phyloP scores from a whole-genome alignment of 2,113 vertebrate genomes.

The Pachypanchax playfairii region DNA sequence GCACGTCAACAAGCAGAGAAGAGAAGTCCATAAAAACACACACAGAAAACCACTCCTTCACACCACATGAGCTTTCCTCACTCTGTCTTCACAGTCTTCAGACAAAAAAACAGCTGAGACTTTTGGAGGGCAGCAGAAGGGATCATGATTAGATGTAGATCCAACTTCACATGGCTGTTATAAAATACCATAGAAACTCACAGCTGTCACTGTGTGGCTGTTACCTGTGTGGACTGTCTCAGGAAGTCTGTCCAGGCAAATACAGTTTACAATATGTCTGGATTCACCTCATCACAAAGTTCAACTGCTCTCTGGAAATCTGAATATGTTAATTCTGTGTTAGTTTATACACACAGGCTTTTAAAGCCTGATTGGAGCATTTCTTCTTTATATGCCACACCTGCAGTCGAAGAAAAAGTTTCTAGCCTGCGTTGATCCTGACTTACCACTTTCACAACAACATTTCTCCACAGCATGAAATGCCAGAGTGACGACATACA shows the following conservation, averaged over 20 bases:
- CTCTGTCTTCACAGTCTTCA: constrained; percentile 14
- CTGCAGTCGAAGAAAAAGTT: too few species aligned
- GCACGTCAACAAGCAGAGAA: constrained; percentile 28
- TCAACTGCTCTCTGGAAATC: too few species aligned
- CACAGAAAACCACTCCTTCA: constrained; percentile 25
- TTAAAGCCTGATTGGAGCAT: too few species aligned
- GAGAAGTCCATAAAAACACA: constrained; percentile 9
- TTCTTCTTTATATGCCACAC: too few species aligned
- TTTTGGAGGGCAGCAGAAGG: background rate
- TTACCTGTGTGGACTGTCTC: too few species aligned
- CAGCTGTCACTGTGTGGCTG: too few species aligned
- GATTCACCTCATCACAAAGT: too few species aligned
- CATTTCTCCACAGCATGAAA: background rate
- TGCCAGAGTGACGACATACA: background rate
- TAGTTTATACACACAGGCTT: background rate
- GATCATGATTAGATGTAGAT: constrained; percentile 13
- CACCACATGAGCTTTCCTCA: constrained; percentile 11
- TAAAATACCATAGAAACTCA: too few species aligned
- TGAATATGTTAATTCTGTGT: too few species aligned
- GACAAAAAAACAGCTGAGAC: constrained; percentile 32
- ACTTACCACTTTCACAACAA: background rate
- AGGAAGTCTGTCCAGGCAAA: too few species aligned
- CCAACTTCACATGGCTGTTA: too few species aligned
- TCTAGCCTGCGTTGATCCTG: background rate
- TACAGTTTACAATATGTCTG: too few species aligned